These are phyloP conservation scores for Parapsyche elsis DNA, from an alignment of 1,140 invertebrate species.

Conservation along the genomic window DNA sequence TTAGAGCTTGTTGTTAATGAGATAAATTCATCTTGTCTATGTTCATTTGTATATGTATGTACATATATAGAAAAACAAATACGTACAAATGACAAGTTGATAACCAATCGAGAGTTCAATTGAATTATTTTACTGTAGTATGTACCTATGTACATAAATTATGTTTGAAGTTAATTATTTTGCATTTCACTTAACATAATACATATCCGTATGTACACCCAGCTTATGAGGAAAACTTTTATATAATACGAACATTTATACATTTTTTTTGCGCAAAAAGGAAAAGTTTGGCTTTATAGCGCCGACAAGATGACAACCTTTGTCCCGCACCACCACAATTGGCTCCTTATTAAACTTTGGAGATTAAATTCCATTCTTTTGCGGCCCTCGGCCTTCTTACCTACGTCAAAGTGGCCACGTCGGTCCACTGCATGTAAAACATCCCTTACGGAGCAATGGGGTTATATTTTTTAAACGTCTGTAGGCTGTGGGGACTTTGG, in stretches of 20 bases:
- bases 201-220: not conserved
- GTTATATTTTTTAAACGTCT: not conserved
- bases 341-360: constrained; percentile 32
- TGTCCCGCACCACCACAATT: constrained; percentile 22
- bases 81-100: too few relatives aligned
- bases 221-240: too few relatives aligned
- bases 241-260: too few relatives aligned
- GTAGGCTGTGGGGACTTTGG: too few relatives aligned
- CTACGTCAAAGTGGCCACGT: constrained; percentile 12
- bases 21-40: too few relatives aligned
- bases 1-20: too few relatives aligned
- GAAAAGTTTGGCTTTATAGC: constrained; percentile 19
- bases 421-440: constrained; percentile 1
- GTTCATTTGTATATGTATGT: too few relatives aligned
- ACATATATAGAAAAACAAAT: too few relatives aligned
- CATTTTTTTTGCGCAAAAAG: not conserved
- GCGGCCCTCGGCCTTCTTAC: not conserved
- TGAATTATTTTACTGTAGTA: too few relatives aligned
- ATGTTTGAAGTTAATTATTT: too few relatives aligned
- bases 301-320: constrained; percentile 26
- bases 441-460: not conserved
- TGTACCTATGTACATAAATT: too few relatives aligned
- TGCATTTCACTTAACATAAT: constrained; percentile 1
- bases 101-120: too few relatives aligned
- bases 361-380: constrained; percentile 32